Percentiles rank a stretch among this genome's conserved stretches.
Evolutionary conservation across 1,140 invertebrate species (phyloP).

Genomic region (Drosophila prosaltans): DNA sequence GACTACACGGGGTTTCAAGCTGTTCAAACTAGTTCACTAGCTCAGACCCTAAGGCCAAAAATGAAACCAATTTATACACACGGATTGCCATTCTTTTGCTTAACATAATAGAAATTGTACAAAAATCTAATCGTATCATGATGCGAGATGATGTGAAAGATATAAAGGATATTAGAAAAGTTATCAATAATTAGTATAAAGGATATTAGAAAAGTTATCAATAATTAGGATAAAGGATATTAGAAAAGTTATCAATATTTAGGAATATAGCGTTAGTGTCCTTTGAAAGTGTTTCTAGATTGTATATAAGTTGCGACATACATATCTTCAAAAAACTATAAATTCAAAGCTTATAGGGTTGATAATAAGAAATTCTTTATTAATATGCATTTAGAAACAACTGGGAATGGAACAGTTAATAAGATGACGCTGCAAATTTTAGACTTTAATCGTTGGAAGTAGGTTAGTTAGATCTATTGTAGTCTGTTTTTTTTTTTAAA

Average conservation of each 20-base stretch:
- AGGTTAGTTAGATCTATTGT: too few relatives aligned
- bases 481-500: too few relatives aligned
- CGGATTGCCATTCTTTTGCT: not conserved
- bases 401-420: too few relatives aligned
- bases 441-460: too few relatives aligned
- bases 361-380: too few relatives aligned
- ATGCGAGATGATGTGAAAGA: not conserved
- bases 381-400: too few relatives aligned
- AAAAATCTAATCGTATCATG: not conserved
- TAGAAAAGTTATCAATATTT: not conserved
- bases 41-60: slow-evolving; percentile 14
- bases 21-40: slow-evolving; percentile 26
- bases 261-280: not conserved
- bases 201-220: not conserved
- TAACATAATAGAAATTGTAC: not conserved
- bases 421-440: too few relatives aligned
- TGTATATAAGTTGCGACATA: too few relatives aligned
- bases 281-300: not conserved
- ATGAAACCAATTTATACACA: slow-evolving; percentile 26
- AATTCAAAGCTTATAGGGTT: too few relatives aligned
- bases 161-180: not conserved
- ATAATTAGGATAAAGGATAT: not conserved
- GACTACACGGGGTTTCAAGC: slow-evolving; percentile 13
- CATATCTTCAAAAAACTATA: too few relatives aligned
- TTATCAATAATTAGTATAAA: not conserved